These are phyloP conservation scores for Nemurella pictetii DNA, from an alignment of 2,888 invertebrate species.

Conservation along the genomic window DNA sequence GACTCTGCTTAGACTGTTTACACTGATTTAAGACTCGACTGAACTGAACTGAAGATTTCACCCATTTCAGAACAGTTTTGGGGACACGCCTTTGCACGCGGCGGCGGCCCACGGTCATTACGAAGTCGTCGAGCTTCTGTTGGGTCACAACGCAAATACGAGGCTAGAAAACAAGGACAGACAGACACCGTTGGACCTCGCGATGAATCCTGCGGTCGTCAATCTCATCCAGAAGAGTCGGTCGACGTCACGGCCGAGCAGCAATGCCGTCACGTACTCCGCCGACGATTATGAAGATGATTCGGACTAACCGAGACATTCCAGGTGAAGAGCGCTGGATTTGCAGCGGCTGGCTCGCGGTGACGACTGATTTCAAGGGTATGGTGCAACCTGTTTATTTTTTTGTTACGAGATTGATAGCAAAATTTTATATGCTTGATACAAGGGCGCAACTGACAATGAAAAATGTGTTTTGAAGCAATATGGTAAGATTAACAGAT, in stretches of 20 bases:
- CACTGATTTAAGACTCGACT: no score
- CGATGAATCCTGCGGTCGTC: constrained; percentile 53
- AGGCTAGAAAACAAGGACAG: constrained; percentile 58
- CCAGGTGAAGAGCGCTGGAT: neutral
- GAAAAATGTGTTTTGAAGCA: no score
- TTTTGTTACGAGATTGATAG: no score
- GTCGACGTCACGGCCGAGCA: constrained; percentile 38
- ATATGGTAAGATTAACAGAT: no score
- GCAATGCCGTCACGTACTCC: constrained; percentile 47
- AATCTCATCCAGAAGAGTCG: constrained; percentile 50
- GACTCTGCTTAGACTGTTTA: no score
- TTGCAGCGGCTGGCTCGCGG: neutral
- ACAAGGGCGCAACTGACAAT: no score
- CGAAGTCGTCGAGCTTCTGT: constrained; percentile 57
- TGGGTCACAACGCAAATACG: constrained; percentile 57
- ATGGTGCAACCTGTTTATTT: neutral
- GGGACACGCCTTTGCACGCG: constrained; percentile 65
- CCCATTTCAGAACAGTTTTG: constrained; percentile 64
- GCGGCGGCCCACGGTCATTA: constrained; percentile 64
- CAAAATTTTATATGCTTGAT: no score
- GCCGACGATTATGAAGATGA: constrained; percentile 53
- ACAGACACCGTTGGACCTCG: constrained; percentile 58
- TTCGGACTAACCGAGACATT: constrained; percentile 49
- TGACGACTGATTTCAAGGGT: neutral
- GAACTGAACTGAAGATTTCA: no score